These are phyloP conservation scores for Busseola fusca DNA, from an alignment of 2,888 invertebrate species.

Conservation along the genomic window DNA sequence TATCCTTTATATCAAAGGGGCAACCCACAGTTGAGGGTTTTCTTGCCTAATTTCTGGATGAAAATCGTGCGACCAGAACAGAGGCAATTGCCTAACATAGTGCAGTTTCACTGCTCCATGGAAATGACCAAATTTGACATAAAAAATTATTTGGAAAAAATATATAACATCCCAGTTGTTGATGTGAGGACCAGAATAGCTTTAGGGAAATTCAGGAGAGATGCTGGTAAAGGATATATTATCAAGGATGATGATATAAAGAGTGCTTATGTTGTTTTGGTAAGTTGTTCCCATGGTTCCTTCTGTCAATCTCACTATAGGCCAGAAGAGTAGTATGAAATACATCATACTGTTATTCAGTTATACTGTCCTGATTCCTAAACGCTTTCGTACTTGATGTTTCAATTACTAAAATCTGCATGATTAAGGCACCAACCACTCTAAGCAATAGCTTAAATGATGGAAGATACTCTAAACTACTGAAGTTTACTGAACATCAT, in stretches of 20 bases:
- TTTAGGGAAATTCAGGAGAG: constrained; percentile 91
- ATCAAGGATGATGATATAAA: constrained; percentile 95
- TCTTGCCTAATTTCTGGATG: constrained; percentile 99
- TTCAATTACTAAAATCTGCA: background rate
- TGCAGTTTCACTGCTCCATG: constrained; percentile 96
- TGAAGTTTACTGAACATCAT: background rate
- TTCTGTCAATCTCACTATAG: background rate
- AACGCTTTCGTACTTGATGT: too few relatives aligned
- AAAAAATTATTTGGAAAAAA: constrained; percentile 97
- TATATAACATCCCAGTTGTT: constrained; percentile 95
- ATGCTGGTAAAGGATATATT: constrained; percentile 90
- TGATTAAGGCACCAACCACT: background rate
- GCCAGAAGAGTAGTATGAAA: background rate
- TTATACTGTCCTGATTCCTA: too few relatives aligned
- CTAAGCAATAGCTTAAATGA: background rate
- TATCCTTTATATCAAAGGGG: constrained; percentile 97
- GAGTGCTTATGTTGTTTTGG: constrained; percentile 93
- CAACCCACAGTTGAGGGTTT: constrained; percentile 97
- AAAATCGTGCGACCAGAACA: constrained; percentile 93
- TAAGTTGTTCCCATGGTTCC: constrained; percentile 76
- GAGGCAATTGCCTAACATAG: constrained; percentile 93
- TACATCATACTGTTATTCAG: background rate
- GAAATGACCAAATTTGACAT: constrained; percentile 98
- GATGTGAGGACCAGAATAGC: constrained; percentile 93
- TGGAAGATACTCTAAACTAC: background rate